Evolutionary conservation across 64 coral and sea anemone genomes (phyloP).

Genomic region (Montipora sp.): DNA sequence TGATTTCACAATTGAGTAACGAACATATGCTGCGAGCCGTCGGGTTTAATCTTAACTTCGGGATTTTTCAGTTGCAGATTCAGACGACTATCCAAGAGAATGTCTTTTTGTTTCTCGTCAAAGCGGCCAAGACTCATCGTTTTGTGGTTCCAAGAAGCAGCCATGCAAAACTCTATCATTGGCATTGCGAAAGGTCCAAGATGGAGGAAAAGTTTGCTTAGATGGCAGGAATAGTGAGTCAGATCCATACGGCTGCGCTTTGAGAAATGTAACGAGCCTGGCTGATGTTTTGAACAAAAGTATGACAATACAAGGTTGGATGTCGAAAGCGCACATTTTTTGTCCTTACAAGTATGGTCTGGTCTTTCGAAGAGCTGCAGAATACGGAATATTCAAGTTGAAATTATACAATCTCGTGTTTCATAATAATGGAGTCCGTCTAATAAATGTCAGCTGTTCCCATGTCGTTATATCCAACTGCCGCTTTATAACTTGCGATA

Average conservation of each 20-base stretch:
- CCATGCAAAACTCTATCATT: background rate
- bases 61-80: background rate
- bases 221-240: background rate
- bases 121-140: background rate
- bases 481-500: background rate
- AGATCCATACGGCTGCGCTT: slow-evolving; percentile 25
- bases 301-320: background rate
- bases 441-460: background rate
- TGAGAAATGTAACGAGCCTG: too few relatives aligned
- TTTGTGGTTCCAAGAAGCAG: background rate
- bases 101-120: slow-evolving; percentile 26
- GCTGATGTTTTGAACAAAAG: background rate
- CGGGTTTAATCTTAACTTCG: too few relatives aligned
- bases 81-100: background rate
- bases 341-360: background rate
- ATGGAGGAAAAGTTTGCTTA: slow-evolving; percentile 29
- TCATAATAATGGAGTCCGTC: background rate
- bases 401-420: slow-evolving; percentile 1
- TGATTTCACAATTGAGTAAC: too few relatives aligned
- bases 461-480: background rate
- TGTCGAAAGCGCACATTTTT: background rate
- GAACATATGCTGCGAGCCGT: too few relatives aligned
- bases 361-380: too few relatives aligned
- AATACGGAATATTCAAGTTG: background rate
- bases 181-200: background rate